These are phyloP conservation scores for Oreochromis niloticus DNA, from an alignment of 2,113 vertebrate species.

Conservation along the genomic window DNA sequence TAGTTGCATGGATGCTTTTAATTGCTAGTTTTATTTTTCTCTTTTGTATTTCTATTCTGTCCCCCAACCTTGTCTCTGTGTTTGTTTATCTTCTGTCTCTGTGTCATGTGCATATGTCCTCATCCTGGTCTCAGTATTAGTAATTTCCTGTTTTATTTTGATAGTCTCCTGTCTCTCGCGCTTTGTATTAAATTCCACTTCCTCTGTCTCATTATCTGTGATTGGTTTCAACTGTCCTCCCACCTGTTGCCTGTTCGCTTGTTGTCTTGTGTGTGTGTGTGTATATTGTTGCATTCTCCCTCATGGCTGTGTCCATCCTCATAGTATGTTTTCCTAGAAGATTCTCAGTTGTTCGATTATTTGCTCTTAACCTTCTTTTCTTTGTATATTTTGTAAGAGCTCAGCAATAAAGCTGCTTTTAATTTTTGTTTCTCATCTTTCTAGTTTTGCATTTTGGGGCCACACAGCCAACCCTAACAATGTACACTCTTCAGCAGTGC, in stretches of 20 bases:
- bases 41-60: no score
- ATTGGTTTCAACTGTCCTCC: neutral
- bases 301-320: neutral
- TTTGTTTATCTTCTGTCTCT: no score
- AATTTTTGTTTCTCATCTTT: neutral
- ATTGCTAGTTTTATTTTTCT: neutral
- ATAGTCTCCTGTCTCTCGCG: neutral
- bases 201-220: neutral
- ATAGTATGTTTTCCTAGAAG: rapidly evolving
- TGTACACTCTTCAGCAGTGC: neutral
- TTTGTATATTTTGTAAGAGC: rapidly evolving
- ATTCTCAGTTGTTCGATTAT: rapidly evolving
- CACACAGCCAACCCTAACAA: neutral
- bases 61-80: no score
- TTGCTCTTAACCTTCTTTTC: neutral
- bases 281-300: neutral
- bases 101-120: rapidly evolving
- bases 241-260: neutral
- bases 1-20: neutral
- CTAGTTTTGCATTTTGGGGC: rapidly evolving
- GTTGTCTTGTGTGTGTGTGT: neutral
- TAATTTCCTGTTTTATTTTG: neutral
- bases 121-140: neutral
- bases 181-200: neutral
- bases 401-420: neutral